Percentiles rank a stretch among this genome's conserved stretches.
These are phyloP conservation scores for Branchellion lobata DNA, from an alignment of 2,888 invertebrate genomes.

Conservation along the genomic window DNA sequence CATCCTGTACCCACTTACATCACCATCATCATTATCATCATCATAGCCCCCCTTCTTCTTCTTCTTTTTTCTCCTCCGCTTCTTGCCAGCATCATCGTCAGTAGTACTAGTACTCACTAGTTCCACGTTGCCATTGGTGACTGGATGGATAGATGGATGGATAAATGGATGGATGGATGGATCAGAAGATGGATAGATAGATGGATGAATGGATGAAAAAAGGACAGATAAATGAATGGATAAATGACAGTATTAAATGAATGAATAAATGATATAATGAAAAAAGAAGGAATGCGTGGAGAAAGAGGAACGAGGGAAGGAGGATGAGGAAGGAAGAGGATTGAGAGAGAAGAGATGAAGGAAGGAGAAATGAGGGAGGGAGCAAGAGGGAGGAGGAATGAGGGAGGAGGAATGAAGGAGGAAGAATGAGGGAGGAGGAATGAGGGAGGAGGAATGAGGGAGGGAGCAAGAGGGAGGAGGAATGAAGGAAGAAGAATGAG, in stretches of 20 bases:
- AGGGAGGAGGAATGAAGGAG: neutral
- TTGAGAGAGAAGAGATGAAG: too few relatives aligned
- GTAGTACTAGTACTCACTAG: conserved; percentile 43
- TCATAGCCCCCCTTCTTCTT: neutral
- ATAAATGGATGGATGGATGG: too few relatives aligned
- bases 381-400: too few relatives aligned
- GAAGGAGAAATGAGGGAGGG: neutral
- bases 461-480: too few relatives aligned
- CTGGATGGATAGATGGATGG: conserved; percentile 6
- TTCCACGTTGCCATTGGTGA: conserved; percentile 42
- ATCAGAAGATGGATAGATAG: neutral
- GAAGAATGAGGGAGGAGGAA: too few relatives aligned
- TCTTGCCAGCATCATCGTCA: conserved; percentile 46
- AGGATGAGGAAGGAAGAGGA: neutral
- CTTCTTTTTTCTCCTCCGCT: conserved; percentile 9
- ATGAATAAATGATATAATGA: neutral
- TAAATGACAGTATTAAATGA: neutral
- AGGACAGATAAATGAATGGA: neutral
- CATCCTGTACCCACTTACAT: too few relatives aligned
- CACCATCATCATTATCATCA: too few relatives aligned
- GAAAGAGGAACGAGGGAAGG: too few relatives aligned
- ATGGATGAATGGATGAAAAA: neutral
- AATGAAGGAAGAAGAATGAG: too few relatives aligned
- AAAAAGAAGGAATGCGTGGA: neutral
- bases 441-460: neutral